Percentiles rank a stretch among this genome's conserved stretches.
phyloP scores from a whole-genome alignment of 2,888 invertebrate species.

The Iphiclides podalirius region DNA sequence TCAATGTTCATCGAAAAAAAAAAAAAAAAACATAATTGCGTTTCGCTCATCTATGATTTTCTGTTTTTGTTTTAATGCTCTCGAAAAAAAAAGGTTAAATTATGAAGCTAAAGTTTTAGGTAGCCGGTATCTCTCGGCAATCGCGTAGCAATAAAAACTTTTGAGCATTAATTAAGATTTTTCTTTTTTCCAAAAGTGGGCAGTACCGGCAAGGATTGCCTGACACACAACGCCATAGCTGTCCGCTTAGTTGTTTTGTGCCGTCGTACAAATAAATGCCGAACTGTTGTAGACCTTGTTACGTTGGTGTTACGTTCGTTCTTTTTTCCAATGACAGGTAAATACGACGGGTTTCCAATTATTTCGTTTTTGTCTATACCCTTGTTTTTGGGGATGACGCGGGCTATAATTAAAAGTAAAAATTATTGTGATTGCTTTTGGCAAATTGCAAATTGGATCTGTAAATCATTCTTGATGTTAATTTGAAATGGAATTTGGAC shows the following conservation, averaged over 20 bases:
- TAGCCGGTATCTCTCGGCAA: conserved; percentile 34
- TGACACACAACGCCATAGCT: conserved; percentile 66
- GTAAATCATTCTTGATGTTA: conserved; percentile 35
- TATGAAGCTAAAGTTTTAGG: conserved; percentile 7
- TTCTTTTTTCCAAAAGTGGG: conserved; percentile 37
- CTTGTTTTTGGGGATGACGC: conserved; percentile 43
- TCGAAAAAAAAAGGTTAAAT: conserved; percentile 7
- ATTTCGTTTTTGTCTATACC: conserved; percentile 36
- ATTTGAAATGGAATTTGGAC: too few species aligned
- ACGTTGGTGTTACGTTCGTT: background rate
- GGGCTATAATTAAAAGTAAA: conserved; percentile 67
- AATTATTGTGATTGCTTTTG: conserved; percentile 77
- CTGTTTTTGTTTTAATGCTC: background rate
- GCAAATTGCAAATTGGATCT: conserved; percentile 72
- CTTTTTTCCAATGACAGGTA: background rate
- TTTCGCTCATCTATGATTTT: background rate
- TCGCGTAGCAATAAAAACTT: conserved; percentile 31
- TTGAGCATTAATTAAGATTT: conserved; percentile 49
- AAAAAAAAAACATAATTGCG: background rate
- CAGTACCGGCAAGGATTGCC: conserved; percentile 51
- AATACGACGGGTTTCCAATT: conserved; percentile 24
- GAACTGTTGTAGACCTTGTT: conserved; percentile 13
- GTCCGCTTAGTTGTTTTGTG: conserved; percentile 20
- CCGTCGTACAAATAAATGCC: background rate
- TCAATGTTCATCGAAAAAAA: background rate